A percentile compares a stretch with the other conserved stretches of the same genome.
Conservation (phyloP, 2,888 invertebrate genomes). For the Noctua janthe region DNA sequence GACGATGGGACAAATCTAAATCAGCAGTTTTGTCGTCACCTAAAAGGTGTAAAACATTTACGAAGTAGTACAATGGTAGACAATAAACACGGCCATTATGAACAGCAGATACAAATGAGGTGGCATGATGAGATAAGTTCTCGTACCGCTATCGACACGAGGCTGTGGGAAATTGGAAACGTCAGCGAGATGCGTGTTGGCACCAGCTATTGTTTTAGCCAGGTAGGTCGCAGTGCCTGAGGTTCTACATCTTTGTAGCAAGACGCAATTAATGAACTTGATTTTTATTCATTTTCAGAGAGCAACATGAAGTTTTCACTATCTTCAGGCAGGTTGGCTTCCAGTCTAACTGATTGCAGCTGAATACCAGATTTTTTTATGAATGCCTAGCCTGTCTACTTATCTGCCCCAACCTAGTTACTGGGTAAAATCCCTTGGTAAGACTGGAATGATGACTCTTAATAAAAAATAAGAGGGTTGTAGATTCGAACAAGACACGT, state of each 20-base stretch:
- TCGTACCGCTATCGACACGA: slow-evolving; percentile 45
- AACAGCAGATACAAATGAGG: slow-evolving; percentile 31
- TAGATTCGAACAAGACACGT: background rate
- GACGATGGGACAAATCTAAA: background rate
- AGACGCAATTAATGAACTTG: background rate
- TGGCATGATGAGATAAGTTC: slow-evolving; percentile 42
- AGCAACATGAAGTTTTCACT: background rate
- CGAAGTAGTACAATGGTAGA: slow-evolving; percentile 41
- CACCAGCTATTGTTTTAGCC: slow-evolving; percentile 68
- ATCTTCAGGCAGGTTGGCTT: background rate
- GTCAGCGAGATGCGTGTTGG: slow-evolving; percentile 67
- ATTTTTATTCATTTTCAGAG: background rate
- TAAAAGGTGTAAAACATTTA: slow-evolving; percentile 31
- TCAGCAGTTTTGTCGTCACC: slow-evolving; percentile 12
- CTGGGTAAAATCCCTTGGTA: no score
- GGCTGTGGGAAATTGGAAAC: slow-evolving; percentile 76
- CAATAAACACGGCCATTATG: slow-evolving; percentile 39
- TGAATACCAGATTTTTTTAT: no score
- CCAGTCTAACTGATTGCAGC: no score
- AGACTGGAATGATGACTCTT: background rate
- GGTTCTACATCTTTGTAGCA: slow-evolving; percentile 52
- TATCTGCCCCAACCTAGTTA: background rate
- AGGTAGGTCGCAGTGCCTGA: slow-evolving; percentile 53
- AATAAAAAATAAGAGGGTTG: background rate
- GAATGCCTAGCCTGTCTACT: background rate